phyloP scores from a whole-genome alignment of 2,888 invertebrate genomes.

The Nomada fabriciana region DNA sequence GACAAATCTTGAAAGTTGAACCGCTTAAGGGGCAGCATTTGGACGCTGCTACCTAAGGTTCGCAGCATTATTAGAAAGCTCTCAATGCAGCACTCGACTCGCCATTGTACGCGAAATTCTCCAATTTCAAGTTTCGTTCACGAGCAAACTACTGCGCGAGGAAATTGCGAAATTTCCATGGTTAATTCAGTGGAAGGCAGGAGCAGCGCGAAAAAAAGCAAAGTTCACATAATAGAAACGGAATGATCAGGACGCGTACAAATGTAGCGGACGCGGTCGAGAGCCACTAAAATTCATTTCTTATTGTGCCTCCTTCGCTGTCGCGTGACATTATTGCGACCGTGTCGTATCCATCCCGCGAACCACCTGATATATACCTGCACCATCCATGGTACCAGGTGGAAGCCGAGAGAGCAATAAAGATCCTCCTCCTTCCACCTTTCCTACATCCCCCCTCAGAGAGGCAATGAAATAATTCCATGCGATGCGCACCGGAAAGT shows the following conservation, averaged over 20 bases:
- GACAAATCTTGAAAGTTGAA: slow-evolving; percentile 7
- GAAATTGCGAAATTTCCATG: background rate
- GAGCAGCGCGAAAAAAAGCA: background rate
- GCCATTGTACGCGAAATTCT: background rate
- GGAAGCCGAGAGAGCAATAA: slow-evolving; percentile 57
- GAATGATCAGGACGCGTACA: background rate
- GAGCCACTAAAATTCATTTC: slow-evolving; percentile 49
- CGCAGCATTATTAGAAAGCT: slow-evolving; percentile 7
- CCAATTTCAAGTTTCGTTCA: background rate
- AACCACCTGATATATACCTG: slow-evolving; percentile 42
- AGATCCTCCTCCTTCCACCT: slow-evolving; percentile 43
- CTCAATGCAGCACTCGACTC: background rate
- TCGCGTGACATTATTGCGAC: slow-evolving; percentile 55
- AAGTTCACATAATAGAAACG: background rate
- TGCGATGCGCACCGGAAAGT: slow-evolving; percentile 45
- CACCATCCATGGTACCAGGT: slow-evolving; percentile 47
- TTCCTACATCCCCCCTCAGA: slow-evolving; percentile 41
- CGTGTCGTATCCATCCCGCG: slow-evolving; percentile 42
- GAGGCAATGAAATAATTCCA: slow-evolving; percentile 64
- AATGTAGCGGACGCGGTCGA: background rate
- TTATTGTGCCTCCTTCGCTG: slow-evolving; percentile 22
- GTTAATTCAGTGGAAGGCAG: no score
- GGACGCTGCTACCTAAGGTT: background rate
- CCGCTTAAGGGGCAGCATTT: background rate
- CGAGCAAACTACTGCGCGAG: background rate